phyloP scores from a whole-genome alignment of 2,797 vertebrate species.

The Xyrichtys novacula region DNA sequence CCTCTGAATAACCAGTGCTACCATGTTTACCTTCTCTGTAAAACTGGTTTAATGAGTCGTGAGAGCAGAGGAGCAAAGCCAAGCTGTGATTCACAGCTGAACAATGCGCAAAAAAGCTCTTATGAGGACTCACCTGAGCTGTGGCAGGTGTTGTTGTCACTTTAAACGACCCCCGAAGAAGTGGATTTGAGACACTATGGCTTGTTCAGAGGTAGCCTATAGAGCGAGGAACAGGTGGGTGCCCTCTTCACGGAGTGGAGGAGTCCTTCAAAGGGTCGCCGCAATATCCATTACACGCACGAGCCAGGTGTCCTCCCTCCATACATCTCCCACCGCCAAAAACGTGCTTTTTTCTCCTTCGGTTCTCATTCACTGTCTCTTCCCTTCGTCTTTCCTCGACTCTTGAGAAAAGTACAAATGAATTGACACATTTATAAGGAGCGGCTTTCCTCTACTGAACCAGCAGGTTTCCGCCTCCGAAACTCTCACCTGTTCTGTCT shows the following conservation, averaged over 20 bases:
- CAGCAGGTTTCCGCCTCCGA: conserved; percentile 84
- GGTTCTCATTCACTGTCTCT: neutral
- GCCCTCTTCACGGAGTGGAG: conserved; percentile 26
- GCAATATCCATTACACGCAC: conserved; percentile 64
- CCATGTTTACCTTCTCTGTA: conserved; percentile 53
- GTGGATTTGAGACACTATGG: neutral
- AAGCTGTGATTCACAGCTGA: conserved; percentile 65
- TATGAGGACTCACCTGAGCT: conserved; percentile 61
- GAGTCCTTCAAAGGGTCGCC: conserved; percentile 41
- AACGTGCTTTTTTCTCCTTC: neutral
- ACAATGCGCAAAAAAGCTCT: conserved; percentile 35
- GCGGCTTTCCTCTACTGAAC: conserved; percentile 51
- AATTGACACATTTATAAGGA: conserved; percentile 66
- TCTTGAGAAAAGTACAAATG: neutral
- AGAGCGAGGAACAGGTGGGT: conserved; percentile 26
- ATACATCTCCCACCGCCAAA: conserved; percentile 17
- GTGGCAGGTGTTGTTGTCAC: conserved; percentile 5
- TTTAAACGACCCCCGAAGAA: conserved; percentile 2
- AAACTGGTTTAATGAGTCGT: conserved; percentile 78
- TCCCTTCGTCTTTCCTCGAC: neutral
- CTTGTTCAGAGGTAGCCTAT: neutral
- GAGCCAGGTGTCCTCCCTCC: conserved; percentile 14
- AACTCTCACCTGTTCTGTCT: conserved; percentile 84
- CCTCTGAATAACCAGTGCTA: conserved; percentile 53
- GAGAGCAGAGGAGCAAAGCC: conserved; percentile 48